A percentile compares a stretch with the other conserved stretches of the same genome.
Evolutionary conservation across 2,113 vertebrate genomes (phyloP).

Genomic region (Carettochelys insculpta): DNA sequence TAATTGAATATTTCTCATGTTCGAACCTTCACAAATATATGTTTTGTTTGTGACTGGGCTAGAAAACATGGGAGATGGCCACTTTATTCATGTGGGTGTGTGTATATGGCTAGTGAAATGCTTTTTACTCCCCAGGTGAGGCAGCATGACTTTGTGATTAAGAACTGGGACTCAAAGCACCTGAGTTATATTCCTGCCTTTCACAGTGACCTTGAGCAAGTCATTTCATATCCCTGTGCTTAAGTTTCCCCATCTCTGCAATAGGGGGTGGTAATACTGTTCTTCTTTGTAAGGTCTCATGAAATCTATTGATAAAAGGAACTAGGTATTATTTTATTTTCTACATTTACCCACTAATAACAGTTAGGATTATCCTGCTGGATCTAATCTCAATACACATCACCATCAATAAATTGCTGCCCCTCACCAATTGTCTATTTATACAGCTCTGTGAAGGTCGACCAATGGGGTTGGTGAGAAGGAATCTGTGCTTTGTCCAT

Average conservation of each 20-base stretch:
- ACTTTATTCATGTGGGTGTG: not conserved
- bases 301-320: not conserved
- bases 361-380: not conserved
- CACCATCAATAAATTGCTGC: not conserved
- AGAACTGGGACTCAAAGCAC: not conserved
- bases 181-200: not conserved
- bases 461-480: not conserved
- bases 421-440: not conserved
- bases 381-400: not conserved
- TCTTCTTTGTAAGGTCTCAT: not conserved
- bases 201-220: not conserved
- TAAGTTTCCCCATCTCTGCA: not conserved
- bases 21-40: slow-evolving; percentile 1
- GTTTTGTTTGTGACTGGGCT: not conserved
- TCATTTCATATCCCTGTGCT: not conserved
- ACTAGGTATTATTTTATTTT: slow-evolving; percentile 7
- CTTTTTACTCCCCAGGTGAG: not conserved
- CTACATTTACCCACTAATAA: not conserved
- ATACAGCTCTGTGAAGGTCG: not conserved
- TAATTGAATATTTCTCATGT: not conserved
- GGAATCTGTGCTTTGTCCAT: not conserved
- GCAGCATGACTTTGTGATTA: not conserved
- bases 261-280: not conserved
- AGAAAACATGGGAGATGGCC: not conserved
- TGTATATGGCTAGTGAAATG: not conserved